Evolutionary conservation across 1,140 invertebrate genomes (phyloP).

Genomic region (Scaptomyza montana): DNA sequence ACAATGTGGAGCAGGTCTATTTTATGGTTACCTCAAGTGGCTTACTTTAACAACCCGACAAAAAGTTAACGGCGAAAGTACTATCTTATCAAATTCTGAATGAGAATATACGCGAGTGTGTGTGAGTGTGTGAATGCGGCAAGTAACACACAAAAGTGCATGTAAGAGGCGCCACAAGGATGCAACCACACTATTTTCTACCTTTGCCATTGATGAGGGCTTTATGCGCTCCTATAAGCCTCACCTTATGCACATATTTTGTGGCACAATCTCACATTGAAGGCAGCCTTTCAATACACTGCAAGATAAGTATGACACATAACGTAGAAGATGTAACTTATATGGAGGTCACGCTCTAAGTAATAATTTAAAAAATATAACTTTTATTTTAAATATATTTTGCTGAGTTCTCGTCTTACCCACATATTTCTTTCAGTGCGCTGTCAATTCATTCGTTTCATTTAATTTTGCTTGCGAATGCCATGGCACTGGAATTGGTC

Average conservation of each 20-base stretch:
- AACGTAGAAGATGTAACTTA: neutral
- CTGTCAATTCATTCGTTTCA: constrained; percentile 44
- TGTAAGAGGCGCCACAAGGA: constrained; percentile 1
- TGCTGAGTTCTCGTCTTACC: neutral
- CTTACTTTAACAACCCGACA: constrained; percentile 57
- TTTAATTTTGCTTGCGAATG: constrained; percentile 53
- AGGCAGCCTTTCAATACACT: neutral
- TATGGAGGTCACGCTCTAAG: too few relatives aligned
- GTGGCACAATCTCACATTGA: neutral
- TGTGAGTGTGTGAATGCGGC: constrained; percentile 2
- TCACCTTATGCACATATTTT: constrained; percentile 15
- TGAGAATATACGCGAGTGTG: constrained; percentile 5
- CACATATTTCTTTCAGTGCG: neutral
- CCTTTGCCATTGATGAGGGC: constrained; percentile 36
- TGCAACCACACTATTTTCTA: constrained; percentile 3
- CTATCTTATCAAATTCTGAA: constrained; percentile 8
- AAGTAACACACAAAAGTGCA: constrained; percentile 17
- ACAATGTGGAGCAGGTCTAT: constrained; percentile 44
- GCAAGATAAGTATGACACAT: neutral
- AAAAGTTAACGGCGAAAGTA: constrained; percentile 25
- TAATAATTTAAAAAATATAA: too few relatives aligned
- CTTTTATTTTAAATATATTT: neutral
- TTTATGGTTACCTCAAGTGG: constrained; percentile 59
- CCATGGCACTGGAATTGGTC: constrained; percentile 39
- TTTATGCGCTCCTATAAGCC: constrained; percentile 35